Percentiles rank a stretch among this genome's conserved stretches.
Evolutionary conservation across 2,113 vertebrate genomes (phyloP).

Genomic region (Setophaga coronata): DNA sequence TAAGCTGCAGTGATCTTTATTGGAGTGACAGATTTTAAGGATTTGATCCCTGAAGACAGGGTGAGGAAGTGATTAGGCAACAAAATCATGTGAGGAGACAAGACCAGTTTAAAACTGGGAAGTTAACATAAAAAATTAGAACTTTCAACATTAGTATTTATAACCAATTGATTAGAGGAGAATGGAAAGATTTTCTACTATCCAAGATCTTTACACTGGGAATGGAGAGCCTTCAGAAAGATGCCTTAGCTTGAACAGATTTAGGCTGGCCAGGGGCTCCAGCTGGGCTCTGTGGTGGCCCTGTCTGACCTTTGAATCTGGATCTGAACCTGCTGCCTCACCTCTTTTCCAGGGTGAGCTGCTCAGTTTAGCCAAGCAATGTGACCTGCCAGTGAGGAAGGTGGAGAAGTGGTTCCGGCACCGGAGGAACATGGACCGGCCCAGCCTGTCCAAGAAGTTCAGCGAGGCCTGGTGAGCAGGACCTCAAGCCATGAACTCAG

Average conservation of each 20-base stretch:
- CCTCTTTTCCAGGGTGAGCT: conserved; percentile 59
- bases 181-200: background rate
- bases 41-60: background rate
- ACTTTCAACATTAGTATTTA: background rate
- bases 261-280: background rate
- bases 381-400: conserved; percentile 78
- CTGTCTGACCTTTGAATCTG: background rate
- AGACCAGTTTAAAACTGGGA: background rate
- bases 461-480: conserved; percentile 86
- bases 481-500: background rate
- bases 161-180: background rate
- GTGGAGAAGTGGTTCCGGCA: conserved; percentile 86
- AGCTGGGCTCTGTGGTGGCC: background rate
- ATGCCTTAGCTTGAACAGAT: background rate
- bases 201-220: background rate
- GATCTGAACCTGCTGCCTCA: background rate
- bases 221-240: background rate
- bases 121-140: background rate
- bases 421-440: conserved; percentile 82
- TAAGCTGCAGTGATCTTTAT: background rate
- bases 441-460: conserved; percentile 87
- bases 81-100: background rate
- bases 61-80: background rate
- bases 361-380: conserved; percentile 74
- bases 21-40: background rate